These are phyloP conservation scores for Brachionus rubens DNA, from an alignment of 1,140 invertebrate genomes.

Conservation along the genomic window DNA sequence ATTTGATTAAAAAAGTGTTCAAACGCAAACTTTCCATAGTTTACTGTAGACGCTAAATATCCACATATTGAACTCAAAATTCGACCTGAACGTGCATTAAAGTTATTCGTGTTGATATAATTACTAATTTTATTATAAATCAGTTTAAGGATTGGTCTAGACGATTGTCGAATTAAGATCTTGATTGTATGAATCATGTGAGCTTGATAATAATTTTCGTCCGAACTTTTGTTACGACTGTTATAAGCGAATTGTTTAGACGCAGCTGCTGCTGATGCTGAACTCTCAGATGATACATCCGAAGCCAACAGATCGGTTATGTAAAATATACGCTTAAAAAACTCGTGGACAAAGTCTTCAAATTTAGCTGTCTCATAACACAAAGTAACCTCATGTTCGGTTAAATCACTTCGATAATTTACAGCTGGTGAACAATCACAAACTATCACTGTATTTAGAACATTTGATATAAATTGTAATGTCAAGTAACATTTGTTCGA, in stretches of 20 bases:
- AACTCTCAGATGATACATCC: slow-evolving; percentile 8
- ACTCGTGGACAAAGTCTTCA: slow-evolving; percentile 82
- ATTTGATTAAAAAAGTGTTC: slow-evolving; percentile 5
- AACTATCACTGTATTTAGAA: slow-evolving; percentile 73
- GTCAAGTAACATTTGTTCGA: slow-evolving; percentile 73
- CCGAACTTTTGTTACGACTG: slow-evolving; percentile 11
- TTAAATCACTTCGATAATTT: slow-evolving; percentile 68
- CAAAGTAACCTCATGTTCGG: slow-evolving; percentile 72
- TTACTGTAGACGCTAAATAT: not conserved
- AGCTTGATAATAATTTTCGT: slow-evolving; percentile 44
- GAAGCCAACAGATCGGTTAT: slow-evolving; percentile 22
- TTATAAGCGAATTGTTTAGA: not conserved
- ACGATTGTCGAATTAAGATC: slow-evolving; percentile 25
- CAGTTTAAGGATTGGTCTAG: slow-evolving; percentile 5
- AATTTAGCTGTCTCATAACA: slow-evolving; percentile 77
- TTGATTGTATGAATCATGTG: slow-evolving; percentile 39
- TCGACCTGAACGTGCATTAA: slow-evolving; percentile 25
- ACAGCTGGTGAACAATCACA: slow-evolving; percentile 76
- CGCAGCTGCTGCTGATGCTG: slow-evolving; percentile 32
- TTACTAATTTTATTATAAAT: slow-evolving; percentile 15
- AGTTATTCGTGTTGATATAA: slow-evolving; percentile 36
- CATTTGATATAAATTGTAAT: slow-evolving; percentile 73
- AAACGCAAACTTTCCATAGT: slow-evolving; percentile 30
- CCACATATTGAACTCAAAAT: slow-evolving; percentile 28
- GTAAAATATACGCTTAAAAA: slow-evolving; percentile 62